A percentile compares a stretch with the other conserved stretches of the same genome.
These are phyloP conservation scores for Nowickia ferox DNA, from an alignment of 2,888 invertebrate species.

Conservation along the genomic window DNA sequence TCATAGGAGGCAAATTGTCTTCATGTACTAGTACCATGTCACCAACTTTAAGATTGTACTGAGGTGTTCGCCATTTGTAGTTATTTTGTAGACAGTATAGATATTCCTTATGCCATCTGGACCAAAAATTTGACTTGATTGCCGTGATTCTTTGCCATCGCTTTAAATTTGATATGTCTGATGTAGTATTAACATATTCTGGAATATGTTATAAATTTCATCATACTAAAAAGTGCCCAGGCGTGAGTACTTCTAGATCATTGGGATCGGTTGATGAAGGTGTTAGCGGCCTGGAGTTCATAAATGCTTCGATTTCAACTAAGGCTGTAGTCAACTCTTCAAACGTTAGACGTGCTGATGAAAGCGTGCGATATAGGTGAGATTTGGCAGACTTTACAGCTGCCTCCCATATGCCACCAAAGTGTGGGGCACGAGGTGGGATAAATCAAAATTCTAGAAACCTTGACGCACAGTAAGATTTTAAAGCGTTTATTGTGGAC, in stretches of 20 bases:
- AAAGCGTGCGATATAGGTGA: neutral
- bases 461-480: neutral
- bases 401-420: neutral
- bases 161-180: neutral
- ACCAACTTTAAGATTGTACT: neutral
- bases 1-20: neutral
- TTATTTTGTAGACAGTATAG: neutral
- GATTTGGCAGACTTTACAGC: neutral
- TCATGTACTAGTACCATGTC: neutral
- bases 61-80: neutral
- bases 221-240: neutral
- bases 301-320: neutral
- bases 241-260: neutral
- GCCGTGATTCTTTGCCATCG: neutral
- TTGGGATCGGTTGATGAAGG: neutral
- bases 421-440: neutral
- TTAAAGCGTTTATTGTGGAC: neutral
- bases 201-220: slow-evolving; percentile 1
- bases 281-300: neutral
- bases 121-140: neutral
- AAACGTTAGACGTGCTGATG: neutral
- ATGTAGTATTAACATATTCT: neutral
- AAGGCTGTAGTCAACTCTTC: no score
- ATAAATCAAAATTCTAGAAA: neutral
- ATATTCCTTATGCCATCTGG: neutral